phyloP scores from a whole-genome alignment of 2,888 invertebrate genomes.

The Megastigmus dorsalis region DNA sequence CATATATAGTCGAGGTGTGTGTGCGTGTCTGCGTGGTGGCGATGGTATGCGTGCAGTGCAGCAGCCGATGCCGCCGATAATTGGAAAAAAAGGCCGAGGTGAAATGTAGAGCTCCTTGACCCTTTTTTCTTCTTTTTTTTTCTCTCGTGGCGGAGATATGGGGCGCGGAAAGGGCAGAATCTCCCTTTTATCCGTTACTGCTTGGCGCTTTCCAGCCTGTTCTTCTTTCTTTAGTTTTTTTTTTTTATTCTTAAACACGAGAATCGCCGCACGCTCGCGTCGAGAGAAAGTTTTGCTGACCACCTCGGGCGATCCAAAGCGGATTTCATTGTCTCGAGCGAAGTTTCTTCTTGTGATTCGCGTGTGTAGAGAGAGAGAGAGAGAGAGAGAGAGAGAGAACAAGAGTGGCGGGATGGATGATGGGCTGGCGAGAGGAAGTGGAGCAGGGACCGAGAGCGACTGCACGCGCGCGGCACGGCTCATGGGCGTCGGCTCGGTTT shows the following conservation, averaged over 20 bases:
- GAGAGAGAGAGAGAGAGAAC: too few species aligned
- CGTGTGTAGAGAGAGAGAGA: background rate
- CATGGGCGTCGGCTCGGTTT: background rate
- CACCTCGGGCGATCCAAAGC: constrained; percentile 27
- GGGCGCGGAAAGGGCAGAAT: background rate
- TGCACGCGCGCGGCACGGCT: background rate
- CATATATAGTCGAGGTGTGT: too few species aligned
- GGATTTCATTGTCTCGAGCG: constrained; percentile 49
- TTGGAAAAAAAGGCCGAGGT: too few species aligned
- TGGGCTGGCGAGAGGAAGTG: too few species aligned
- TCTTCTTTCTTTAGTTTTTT: background rate
- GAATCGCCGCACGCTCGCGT: too few species aligned
- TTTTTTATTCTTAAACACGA: constrained; percentile 8
- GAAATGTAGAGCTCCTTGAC: background rate
- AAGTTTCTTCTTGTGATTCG: constrained; percentile 40
- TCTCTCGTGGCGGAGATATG: background rate
- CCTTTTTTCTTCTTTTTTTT: constrained; percentile 2
- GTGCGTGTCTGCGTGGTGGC: too few species aligned
- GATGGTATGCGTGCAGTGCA: background rate
- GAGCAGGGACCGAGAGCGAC: too few species aligned
- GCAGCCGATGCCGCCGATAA: too few species aligned
- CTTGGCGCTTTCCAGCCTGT: too few species aligned
- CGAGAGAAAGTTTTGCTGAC: constrained; percentile 39
- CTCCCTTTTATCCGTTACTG: too few species aligned
- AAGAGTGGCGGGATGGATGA: too few species aligned